Percentiles rank a stretch among this genome's conserved stretches.
Conservation (phyloP, 2,797 vertebrate species). For the Peromyscus melanophrys region DNA sequence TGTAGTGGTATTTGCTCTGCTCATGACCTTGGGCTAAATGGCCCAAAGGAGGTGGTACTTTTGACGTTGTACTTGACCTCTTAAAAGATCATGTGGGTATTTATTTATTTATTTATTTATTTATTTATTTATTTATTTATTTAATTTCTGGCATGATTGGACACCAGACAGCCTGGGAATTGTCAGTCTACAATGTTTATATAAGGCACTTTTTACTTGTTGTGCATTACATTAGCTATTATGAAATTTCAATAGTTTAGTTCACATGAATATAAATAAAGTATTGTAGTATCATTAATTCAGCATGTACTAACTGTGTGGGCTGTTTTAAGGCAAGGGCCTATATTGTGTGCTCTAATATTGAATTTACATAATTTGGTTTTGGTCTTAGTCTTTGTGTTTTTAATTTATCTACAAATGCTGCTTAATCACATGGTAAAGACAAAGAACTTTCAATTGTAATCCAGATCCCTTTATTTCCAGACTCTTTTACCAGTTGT, state of each 20-base stretch:
- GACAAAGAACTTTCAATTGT: conserved; percentile 28
- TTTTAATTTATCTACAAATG: conserved; percentile 25
- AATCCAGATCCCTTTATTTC: conserved; percentile 52
- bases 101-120: too few relatives aligned
- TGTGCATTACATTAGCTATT: conserved; percentile 1
- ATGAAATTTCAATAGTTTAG: conserved; percentile 54
- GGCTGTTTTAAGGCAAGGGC: neutral
- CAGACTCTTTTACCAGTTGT: neutral
- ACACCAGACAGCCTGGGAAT: neutral
- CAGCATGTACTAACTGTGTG: neutral
- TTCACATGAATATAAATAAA: conserved; percentile 56
- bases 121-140: too few relatives aligned
- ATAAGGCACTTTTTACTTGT: conserved; percentile 52
- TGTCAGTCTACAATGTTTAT: conserved; percentile 28
- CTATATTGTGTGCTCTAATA: conserved; percentile 44
- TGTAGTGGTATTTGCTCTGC: neutral
- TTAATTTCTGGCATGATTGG: too few relatives aligned
- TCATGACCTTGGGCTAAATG: too few relatives aligned
- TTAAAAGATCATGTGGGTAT: too few relatives aligned
- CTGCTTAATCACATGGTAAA: neutral
- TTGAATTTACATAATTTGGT: conserved; percentile 54
- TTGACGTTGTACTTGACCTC: too few relatives aligned
- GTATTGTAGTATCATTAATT: conserved; percentile 41
- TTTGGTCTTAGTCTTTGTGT: conserved; percentile 38
- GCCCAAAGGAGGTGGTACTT: too few relatives aligned